A percentile compares a stretch with the other conserved stretches of the same genome.
phyloP scores from a whole-genome alignment of 37 sponge, comb jelly and placozoan species.

The Mnemiopsis leidyi region DNA sequence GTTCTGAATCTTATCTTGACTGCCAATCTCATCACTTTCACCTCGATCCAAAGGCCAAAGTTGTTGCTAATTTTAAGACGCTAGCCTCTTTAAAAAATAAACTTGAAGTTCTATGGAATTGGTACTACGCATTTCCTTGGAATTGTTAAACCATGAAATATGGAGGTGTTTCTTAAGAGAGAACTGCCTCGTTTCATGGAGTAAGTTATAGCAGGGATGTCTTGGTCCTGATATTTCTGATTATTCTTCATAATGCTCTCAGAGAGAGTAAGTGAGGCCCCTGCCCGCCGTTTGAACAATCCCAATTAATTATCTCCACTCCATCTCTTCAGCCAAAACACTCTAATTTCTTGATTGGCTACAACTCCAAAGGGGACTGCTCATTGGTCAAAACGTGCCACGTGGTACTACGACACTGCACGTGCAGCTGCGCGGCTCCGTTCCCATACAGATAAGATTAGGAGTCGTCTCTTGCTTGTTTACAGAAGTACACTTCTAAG shows the following conservation, averaged over 20 bases:
- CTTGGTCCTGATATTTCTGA: neutral
- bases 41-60: too few species aligned
- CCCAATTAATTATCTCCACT: neutral
- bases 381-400: neutral
- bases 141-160: too few species aligned
- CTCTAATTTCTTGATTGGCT: neutral
- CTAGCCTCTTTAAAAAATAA: too few species aligned
- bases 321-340: neutral
- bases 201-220: neutral
- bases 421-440: neutral
- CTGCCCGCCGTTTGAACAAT: neutral
- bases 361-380: neutral
- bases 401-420: neutral
- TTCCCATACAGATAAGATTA: neutral
- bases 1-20: too few species aligned
- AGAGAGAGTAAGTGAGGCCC: neutral
- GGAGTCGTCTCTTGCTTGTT: neutral
- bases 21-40: too few species aligned
- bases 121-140: too few species aligned
- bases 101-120: too few species aligned
- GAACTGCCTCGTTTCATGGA: neutral
- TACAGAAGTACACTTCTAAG: neutral
- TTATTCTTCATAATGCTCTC: neutral
- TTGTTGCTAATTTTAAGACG: too few species aligned
- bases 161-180: too few species aligned